Base-by-base conservation (phyloP, 2,888 invertebrate species). In the Drosophila peninsularis region DNA sequence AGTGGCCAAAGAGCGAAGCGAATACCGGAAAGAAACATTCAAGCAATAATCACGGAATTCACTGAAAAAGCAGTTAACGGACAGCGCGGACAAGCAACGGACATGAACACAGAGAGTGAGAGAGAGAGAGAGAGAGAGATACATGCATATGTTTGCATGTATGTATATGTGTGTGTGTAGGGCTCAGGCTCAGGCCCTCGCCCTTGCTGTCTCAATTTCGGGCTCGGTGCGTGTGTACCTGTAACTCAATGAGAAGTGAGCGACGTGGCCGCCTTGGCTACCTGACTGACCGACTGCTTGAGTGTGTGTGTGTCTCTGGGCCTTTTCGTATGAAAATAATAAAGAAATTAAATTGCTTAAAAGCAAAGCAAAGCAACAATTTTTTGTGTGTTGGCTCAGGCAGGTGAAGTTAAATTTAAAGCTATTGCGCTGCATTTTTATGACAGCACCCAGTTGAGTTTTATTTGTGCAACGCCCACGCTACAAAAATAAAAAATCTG, bases 31-130 rank as follows among this genome's bases (percentile, higher is more conserved):
- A 90, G 88, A 90, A 89, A 90, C 82, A 90, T 88, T 88, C 89
- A 84, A 86, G 87, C 90, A 90, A 88, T 90, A 88, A 90, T 88
- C 90, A 90, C 84, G 90, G 90, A 86, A 90, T 88, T 90, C 88
- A 88, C 78, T 79, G 83, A 90, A 88, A 90, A 84, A 89, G 90
- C 86, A 89, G 90, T 89, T 89, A 88, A 86, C 89, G 79, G 86
- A 89, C 89, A 75, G 66, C 17, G 32, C 41, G 58, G 68, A 68
- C 78, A 37, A 62, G 50, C 69, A 65, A 54, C 64, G 54, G 64
- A 78, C 75, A 45, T 62, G n/a, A 10, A 24, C 24, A 27, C 37
- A 45, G 1, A 45, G 17, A 30, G 17, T 10, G n/a, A 21, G 7
- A 36, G 3, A 21, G 14, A 21, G 5, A 14, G 19, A 32, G 3